Conservation (phyloP, 2,888 invertebrate genomes). For the Drosophila meridiana region DNA sequence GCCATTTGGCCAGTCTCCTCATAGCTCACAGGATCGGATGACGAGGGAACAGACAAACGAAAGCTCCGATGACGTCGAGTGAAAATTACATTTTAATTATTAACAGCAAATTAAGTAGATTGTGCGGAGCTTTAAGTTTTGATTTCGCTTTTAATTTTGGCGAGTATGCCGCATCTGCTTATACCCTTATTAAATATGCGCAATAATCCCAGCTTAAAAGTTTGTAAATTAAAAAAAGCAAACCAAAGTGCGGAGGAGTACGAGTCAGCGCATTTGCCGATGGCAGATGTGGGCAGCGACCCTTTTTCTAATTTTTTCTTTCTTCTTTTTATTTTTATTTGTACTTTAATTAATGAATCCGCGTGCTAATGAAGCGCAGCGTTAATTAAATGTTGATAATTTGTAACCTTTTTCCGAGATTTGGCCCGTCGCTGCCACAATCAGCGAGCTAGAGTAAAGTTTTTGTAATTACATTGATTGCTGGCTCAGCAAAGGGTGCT, state of each 20-base stretch:
- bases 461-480: constrained; percentile 20
- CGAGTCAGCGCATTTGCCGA: constrained; percentile 26
- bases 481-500: constrained; percentile 16
- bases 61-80: constrained; percentile 60
- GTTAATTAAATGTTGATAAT: constrained; percentile 78
- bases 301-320: constrained; percentile 49
- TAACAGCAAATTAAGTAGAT: constrained; percentile 78
- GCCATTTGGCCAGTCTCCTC: constrained; percentile 58
- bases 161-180: constrained; percentile 48
- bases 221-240: constrained; percentile 66
- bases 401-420: constrained; percentile 50
- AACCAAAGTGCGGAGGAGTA: constrained; percentile 27
- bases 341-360: constrained; percentile 64
- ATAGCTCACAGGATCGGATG: constrained; percentile 42
- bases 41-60: constrained; percentile 28
- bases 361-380: constrained; percentile 72
- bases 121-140: constrained; percentile 57
- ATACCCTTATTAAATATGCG: constrained; percentile 75
- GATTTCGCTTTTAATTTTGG: constrained; percentile 47
- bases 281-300: constrained; percentile 12
- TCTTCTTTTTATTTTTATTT: constrained; percentile 21
- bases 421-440: constrained; percentile 20
- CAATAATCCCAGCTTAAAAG: constrained; percentile 78
- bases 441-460: constrained; percentile 12
- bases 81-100: constrained; percentile 80